Evolutionary conservation across 1,140 invertebrate species (phyloP), one percentile per base, ranked within the genome.

Genomic region (Drosophila leontia): DNA sequence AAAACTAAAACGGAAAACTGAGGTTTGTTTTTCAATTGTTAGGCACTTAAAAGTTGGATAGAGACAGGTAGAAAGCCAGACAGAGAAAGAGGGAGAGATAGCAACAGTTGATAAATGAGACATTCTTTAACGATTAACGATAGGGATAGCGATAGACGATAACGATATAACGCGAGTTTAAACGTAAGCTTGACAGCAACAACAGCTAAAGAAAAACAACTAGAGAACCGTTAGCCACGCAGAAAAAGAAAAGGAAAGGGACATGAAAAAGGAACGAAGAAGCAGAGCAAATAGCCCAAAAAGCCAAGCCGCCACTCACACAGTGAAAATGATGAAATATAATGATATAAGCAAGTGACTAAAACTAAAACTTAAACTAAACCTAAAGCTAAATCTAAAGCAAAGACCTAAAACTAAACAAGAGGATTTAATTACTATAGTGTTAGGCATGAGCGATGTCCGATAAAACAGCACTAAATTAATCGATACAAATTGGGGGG

Each of bases 21-120:
- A 64, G 50, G 44, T 76, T 82, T 76, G 47, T 87, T 86, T 83
- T 67, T 86, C 62, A 86, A 86, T 79, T 82, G 82, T 86, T 82
- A 76, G 70, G 60, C 60, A 68, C 79, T 76, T 67, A 15, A 48
- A 62, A 61, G 45, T 32, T 71, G 39, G 35, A 41, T 13, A 23
- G 41, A 39, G 44, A 44, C 39, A 67, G 23, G 12, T 17, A 50
- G 29, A 39, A 8, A 47, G 37, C 13, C 48, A 57, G 50, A 45
- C 35, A 64, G 50, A 75, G 12, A 44, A 13, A 29, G 26, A 29
- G 51, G 5, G 26, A 48, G 56, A 12, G 42, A 63, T 45, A 59
- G 29, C 7, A 50, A 57, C 53, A 69, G 68, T 68, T 68, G 51
- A 47, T 59, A 69, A 70, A 75, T 50, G 58, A 76, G 70, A 77